Conservation (phyloP, 1,140 invertebrate species). For the Atta cephalotes region DNA sequence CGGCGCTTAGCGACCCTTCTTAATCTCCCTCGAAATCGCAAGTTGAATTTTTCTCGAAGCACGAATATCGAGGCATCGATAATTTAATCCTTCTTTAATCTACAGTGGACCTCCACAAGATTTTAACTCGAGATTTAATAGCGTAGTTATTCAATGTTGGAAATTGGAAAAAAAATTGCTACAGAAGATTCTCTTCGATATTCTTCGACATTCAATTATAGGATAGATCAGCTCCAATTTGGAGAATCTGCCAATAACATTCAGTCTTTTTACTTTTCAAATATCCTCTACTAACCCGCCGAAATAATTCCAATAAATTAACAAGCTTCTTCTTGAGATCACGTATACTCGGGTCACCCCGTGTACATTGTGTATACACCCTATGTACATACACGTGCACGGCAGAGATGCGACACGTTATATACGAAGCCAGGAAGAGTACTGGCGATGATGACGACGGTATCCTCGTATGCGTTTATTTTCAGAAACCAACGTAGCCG, state of each 20-base stretch:
- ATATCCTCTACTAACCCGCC: not conserved
- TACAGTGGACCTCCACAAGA: not conserved
- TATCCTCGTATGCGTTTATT: slow-evolving; percentile 71
- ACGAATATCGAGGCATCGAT: slow-evolving; percentile 11
- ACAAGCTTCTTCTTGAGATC: not conserved
- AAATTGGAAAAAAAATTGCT: not conserved
- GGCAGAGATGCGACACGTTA: slow-evolving; percentile 39
- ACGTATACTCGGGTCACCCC: not conserved
- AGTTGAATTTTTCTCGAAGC: slow-evolving; percentile 29
- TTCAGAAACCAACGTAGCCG: slow-evolving; percentile 65
- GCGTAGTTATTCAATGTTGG: not conserved
- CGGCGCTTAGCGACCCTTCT: slow-evolving; percentile 14
- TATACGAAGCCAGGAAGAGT: slow-evolving; percentile 44
- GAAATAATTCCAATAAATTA: slow-evolving; percentile 13
- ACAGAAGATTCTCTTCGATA: not conserved
- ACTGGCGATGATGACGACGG: slow-evolving; percentile 64
- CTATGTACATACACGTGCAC: slow-evolving; percentile 5
- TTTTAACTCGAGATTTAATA: not conserved
- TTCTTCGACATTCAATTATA: not conserved
- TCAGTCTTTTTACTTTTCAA: not conserved
- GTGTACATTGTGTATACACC: not conserved
- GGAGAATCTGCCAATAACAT: not conserved
- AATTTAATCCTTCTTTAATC: slow-evolving; percentile 28
- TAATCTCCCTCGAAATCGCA: not conserved
- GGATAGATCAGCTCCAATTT: not conserved